Evolutionary conservation across 2,888 invertebrate genomes (phyloP), one percentile per base, ranked within the genome.

Genomic region (Stictocephala bisonia): DNA sequence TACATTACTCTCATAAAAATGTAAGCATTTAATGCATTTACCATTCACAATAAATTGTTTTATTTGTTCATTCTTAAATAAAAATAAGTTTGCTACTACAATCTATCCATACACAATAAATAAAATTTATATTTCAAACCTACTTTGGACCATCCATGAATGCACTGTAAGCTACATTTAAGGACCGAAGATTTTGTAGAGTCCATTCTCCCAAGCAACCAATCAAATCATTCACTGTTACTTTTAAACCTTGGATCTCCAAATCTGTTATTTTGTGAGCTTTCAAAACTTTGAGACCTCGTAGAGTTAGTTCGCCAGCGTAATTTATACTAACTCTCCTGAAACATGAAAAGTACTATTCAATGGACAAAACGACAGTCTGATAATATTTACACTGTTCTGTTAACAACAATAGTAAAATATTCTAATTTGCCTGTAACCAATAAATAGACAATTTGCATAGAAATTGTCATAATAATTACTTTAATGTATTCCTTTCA

Each of bases 141-240:
- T 84, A 86, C 84, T 86, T 84, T 73, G 87, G 86, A 79, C 85
- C 86, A 81, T 88, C 88, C 75, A 87, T 85, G 81, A 90, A 90
- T 64, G 88, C 87, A 80, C 89, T 88, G 79, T 86, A 86, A 53
- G 89, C 86, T 56, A 91, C 88, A 81, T 89, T 90, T 60, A 90
- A 84, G 50, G 86, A 85, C 51, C 86, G 84, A 71, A 91, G 83
- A 83, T 91, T 89, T 75, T 87, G 85, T 73, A 88, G 81, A 35
- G 90, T 89, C 89, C 90, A 90, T 77, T 89, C 89, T 70, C 88
- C 88, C 72, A 91, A 84, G 82, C 90, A 90, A 74, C 88, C 88
- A 78, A 90, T 88, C 74, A 89, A 84, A 80, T 89, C 88, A 81
- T 88, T 88, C 70, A 89, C 86, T 48, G 88, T 85, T 9, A 87